These are phyloP conservation scores for Discoglossus pictus DNA, from an alignment of 2,797 vertebrate genomes.

Conservation along the genomic window DNA sequence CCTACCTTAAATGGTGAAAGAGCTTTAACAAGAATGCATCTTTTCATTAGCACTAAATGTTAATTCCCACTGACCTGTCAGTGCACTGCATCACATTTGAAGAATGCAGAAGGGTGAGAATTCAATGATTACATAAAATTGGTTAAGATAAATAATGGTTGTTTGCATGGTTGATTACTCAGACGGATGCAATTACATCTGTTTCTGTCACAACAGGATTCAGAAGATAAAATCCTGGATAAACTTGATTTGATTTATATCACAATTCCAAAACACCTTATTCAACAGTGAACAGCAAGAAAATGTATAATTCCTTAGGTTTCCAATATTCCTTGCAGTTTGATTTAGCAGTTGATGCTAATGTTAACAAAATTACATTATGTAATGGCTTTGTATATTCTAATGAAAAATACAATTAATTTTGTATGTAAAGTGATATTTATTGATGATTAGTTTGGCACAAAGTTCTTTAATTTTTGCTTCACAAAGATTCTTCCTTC, in stretches of 20 bases:
- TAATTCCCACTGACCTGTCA: background rate
- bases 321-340: slow-evolving; percentile 3
- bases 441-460: slow-evolving; percentile 12
- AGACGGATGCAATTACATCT: background rate
- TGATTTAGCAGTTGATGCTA: slow-evolving; percentile 18
- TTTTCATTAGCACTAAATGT: no score
- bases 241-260: slow-evolving; percentile 3
- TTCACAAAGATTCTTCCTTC: background rate
- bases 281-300: background rate
- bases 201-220: background rate
- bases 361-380: slow-evolving; percentile 24
- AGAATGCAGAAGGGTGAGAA: slow-evolving; percentile 1
- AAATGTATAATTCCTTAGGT: background rate
- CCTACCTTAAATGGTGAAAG: no score
- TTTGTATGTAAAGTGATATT: slow-evolving; percentile 27
- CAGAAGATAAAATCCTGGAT: background rate
- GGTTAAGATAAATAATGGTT: slow-evolving; percentile 17
- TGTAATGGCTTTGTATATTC: slow-evolving; percentile 19
- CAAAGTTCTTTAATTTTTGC: slow-evolving; percentile 11
- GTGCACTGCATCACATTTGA: background rate
- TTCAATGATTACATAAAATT: background rate
- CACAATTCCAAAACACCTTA: background rate
- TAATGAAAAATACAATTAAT: slow-evolving; percentile 29
- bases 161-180: background rate
- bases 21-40: no score